Evolutionary conservation across 2,888 invertebrate species (phyloP), one percentile per base, ranked within the genome.

Genomic region (Torymus texanus): DNA sequence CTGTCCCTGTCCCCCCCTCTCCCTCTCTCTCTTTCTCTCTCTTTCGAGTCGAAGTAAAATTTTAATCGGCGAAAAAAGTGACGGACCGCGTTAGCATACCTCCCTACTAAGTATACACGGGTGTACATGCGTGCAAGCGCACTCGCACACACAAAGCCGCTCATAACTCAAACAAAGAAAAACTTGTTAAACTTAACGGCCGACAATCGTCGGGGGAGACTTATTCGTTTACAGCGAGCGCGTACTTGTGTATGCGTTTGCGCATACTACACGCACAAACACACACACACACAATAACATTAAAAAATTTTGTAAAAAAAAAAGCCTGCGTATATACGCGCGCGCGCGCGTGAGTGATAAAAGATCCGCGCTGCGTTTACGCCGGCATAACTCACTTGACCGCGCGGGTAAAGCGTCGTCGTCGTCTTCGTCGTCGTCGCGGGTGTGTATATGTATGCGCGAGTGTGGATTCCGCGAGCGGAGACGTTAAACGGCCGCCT

Each of bases 361-460:
- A 79, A 75, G 58, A 70, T 65, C 55, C 66, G 61, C 29, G 53
- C 16, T n/a, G 75, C 59, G n/a, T 75, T 79, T 79, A 75, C 66
- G 50, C 71, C 71, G 71, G 66, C 66, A 79, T 79, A 72, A 79
- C 66, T 75, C 67, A 66, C 50, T 16, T 50, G 41, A 41, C 41
- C 41, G 41, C 41, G 41, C 41, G 41, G 41, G 41, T 41, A 41
- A 41, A 41, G 41, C 41, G 5, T 41, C 41, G 41, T 41, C 41
- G 41, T 41, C 29, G 29, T 29, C n/a, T n/a, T n/a, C n/a, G n/a
- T n/a, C 2, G 24, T 13, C 59, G 18, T 11, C 29, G 16, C 50
- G 11, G 50, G 68, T 50, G 70, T 78, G 56, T 24, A 62, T 63
- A 67, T 65, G 50, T 21, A 67, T 65, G 50, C 16, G 50, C 56